Evolutionary conservation across 2,797 vertebrate genomes (phyloP), one percentile per base, ranked within the genome.

Genomic region (Halcyon chelicuti): DNA sequence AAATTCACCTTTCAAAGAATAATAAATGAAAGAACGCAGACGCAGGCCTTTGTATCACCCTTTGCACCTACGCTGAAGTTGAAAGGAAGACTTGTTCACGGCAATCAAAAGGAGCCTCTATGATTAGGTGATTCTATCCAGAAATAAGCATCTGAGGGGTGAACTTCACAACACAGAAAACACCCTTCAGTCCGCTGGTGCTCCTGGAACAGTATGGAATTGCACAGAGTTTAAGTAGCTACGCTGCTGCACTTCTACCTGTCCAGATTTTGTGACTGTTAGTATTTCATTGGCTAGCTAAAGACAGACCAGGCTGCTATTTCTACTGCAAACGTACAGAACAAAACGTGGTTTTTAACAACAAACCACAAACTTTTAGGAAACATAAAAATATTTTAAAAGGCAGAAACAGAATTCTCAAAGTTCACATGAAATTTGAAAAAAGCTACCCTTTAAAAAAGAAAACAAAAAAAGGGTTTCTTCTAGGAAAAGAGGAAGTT

Each of bases 1-100:
- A 94, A 91, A 94, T 70, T 75, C 62, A 88, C 16, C 58, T 86
- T 88, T 63, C 18, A 63, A 93, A 86, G 58, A 85, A 44, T 23
- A 85, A 79, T 29, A 91, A 57, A 74, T 51, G 37, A 49, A 93
- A 88, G 52, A 94, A 82, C 28, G 55, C 0, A 58, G 88, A 87
- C 81, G 60, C 13, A 70, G 37, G 5, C 44, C 51, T 52, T 55
- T 73, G 0, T 19, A 52, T 31, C 62, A 51, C 11, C 33, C n/a
- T 51, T 31, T 75, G 70, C 39, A 84, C 28, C 73, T 61, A 47
- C 2, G 15, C 7, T 40, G 39, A 14, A 2, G 14, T 0, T 88
- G 84, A 96, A 93, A 85, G 71, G 63, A 62, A 60, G 54, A 90
- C 86, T 57, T 92, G 76, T 93, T 94, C 90, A 39, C 0, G 1